Conservation (phyloP, 1,140 invertebrate species). For the Diabrotica undecimpunctata region DNA sequence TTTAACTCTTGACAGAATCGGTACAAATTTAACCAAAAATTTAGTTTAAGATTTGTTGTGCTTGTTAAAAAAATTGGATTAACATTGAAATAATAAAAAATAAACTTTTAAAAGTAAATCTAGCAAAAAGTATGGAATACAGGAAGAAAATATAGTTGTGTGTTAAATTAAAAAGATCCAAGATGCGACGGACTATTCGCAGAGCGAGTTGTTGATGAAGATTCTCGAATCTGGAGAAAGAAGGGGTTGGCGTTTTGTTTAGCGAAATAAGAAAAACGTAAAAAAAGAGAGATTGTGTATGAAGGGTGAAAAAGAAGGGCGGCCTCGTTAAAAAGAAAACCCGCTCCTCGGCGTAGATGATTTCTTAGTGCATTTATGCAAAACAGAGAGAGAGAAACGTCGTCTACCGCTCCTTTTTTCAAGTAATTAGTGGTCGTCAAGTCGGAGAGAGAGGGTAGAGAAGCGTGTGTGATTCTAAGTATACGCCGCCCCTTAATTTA, state of each 20-base stretch:
- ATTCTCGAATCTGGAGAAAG: slow-evolving; percentile 15
- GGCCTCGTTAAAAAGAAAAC: slow-evolving; percentile 28
- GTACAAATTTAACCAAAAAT: too few relatives aligned
- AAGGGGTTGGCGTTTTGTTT: slow-evolving; percentile 37
- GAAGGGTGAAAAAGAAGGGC: slow-evolving; percentile 37
- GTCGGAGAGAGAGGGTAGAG: slow-evolving; percentile 36
- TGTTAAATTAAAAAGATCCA: neutral
- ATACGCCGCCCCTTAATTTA: slow-evolving; percentile 49
- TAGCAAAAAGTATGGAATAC: too few relatives aligned
- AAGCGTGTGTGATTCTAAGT: slow-evolving; percentile 47
- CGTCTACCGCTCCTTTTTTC: slow-evolving; percentile 36
- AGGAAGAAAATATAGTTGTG: neutral
- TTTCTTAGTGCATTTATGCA: slow-evolving; percentile 48
- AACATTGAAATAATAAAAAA: too few relatives aligned
- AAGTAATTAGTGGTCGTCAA: slow-evolving; percentile 46
- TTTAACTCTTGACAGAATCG: too few relatives aligned
- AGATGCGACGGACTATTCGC: neutral
- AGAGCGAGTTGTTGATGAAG: slow-evolving; percentile 10
- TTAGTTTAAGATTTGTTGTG: too few relatives aligned
- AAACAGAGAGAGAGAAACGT: slow-evolving; percentile 36
- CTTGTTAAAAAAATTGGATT: too few relatives aligned
- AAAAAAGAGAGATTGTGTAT: slow-evolving; percentile 34
- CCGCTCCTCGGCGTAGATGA: slow-evolving; percentile 35
- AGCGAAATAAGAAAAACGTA: slow-evolving; percentile 36
- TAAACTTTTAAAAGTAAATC: too few relatives aligned